phyloP scores from a whole-genome alignment of 2,113 vertebrate genomes.

The Circaetus cinerascens region DNA sequence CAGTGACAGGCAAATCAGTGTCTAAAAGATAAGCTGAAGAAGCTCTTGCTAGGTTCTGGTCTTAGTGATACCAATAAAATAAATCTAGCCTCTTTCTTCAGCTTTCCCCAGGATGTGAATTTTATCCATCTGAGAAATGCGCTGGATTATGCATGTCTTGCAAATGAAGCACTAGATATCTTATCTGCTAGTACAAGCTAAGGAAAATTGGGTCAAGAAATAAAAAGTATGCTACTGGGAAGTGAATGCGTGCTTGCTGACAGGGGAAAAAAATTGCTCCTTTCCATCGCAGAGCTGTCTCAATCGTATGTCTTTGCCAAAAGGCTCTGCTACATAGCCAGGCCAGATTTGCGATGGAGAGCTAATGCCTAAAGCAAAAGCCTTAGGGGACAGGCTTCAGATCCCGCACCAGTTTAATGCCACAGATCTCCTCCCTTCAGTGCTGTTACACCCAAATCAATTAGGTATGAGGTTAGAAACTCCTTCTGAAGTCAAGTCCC shows the following conservation, averaged over 20 bases:
- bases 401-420: neutral
- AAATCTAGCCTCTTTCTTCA: neutral
- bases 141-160: neutral
- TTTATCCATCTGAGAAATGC: neutral
- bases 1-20: neutral
- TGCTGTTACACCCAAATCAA: neutral
- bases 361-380: neutral
- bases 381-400: neutral
- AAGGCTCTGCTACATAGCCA: neutral
- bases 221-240: neutral
- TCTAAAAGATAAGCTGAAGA: neutral
- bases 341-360: neutral
- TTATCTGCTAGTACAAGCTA: neutral
- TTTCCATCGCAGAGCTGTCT: neutral
- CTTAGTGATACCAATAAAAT: neutral
- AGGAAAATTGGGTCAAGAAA: neutral
- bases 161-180: neutral
- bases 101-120: neutral
- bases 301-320: neutral
- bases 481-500: neutral
- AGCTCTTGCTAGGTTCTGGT: neutral
- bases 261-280: neutral
- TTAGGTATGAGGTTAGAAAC: neutral
- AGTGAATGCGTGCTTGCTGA: neutral
- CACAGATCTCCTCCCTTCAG: neutral